Evolutionary conservation across 2,888 invertebrate species (phyloP), one percentile per base, ranked within the genome.

Genomic region (Acleris cristana): DNA sequence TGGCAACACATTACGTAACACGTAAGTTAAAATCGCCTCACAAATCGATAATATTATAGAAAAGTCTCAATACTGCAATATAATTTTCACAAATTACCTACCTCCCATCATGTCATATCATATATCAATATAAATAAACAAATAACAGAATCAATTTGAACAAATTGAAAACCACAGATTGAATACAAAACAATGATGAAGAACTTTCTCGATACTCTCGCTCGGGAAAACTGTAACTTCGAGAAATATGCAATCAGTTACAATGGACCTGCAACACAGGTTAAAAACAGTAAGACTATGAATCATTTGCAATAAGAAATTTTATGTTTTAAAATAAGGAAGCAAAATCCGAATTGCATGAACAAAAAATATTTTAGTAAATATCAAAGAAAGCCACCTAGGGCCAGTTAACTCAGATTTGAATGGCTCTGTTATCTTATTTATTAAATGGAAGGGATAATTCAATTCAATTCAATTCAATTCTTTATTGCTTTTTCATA

Each of bases 191-290:
- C 48, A 67, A 67, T 62, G 63, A 67, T 67, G 58, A 49, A 52
- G 57, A 57, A 67, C 67, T 67, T 67, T 63, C 67, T 53, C 67
- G 63, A 56, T 62, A 61, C 61, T 63, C 63, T 61, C 56, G 56
- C 34, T 58, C 23, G 48, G 64, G 26, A 57, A 67, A 62, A 67
- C 62, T 67, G 67, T 58, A 67, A 63, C 66, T 67, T 65, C 30
- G 66, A 21, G 30, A 67, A 67, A 51, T 62, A 34, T 45, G 53
- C 67, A 66, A 66, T 66, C 61, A 58, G 52, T 45, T 34, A 62
- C 63, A 63, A 54, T 67, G 40, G 48, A 34, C 52, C 21, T 48
- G 57, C 56, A 66, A 49, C 49, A 48, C 48, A 63, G 34, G 14
- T n/a, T 40, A 18, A 48, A 23, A 23, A 58, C 58, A 67, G 62